Evolutionary conservation across 2,113 vertebrate species (phyloP).

Genomic region (Corythornis madagascariensis): DNA sequence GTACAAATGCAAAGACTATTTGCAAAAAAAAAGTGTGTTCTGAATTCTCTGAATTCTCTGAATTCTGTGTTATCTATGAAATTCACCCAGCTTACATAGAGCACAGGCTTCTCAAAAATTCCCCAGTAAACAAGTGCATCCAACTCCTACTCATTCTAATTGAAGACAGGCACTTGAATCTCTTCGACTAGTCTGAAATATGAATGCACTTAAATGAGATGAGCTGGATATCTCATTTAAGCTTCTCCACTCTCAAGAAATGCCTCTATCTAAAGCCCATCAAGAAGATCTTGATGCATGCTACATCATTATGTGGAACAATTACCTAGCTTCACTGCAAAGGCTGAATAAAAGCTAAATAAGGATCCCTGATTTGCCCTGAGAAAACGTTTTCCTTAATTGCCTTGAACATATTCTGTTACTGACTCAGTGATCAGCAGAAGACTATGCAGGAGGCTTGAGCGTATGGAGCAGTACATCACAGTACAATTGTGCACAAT

Average conservation of each 20-base stretch:
- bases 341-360: constrained; percentile 22
- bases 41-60: not conserved
- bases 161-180: constrained; percentile 21
- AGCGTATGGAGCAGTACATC: not conserved
- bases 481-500: not conserved
- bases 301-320: constrained; percentile 43
- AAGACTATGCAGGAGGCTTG: not conserved
- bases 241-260: constrained; percentile 14
- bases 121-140: not conserved
- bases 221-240: constrained; percentile 43
- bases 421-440: not conserved
- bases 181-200: constrained; percentile 35
- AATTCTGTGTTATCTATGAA: not conserved
- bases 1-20: not conserved
- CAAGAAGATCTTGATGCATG: constrained; percentile 12
- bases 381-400: not conserved
- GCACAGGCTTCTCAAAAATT: not conserved
- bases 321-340: constrained; percentile 28
- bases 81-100: not conserved
- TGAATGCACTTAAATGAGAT: constrained; percentile 43
- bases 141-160: constrained; percentile 22
- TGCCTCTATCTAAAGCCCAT: constrained; percentile 15
- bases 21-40: not conserved
- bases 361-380: not conserved
- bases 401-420: not conserved